Conservation (phyloP, 2,888 invertebrate species). For the Sinohyriopsis cumingii region DNA sequence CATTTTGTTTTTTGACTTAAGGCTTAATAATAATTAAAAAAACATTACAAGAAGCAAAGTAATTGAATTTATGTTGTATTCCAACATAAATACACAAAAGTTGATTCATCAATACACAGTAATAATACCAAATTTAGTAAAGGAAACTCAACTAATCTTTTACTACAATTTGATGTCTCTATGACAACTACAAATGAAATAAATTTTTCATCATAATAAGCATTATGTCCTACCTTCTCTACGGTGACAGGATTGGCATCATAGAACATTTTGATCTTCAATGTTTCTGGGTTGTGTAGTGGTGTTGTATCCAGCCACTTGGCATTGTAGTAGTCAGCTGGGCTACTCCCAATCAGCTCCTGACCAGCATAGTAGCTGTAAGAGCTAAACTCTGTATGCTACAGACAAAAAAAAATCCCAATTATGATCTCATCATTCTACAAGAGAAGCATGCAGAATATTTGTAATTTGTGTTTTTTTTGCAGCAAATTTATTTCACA, state of each 20-base stretch:
- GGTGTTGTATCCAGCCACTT: slow-evolving; percentile 81
- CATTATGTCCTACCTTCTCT: slow-evolving; percentile 35
- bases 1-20: no score
- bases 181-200: no score
- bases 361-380: slow-evolving; percentile 83
- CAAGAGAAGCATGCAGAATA: background rate
- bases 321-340: slow-evolving; percentile 83
- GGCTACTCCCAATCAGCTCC: slow-evolving; percentile 80
- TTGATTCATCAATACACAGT: no score
- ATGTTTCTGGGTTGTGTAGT: slow-evolving; percentile 44
- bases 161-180: background rate
- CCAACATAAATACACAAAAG: no score
- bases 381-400: slow-evolving; percentile 76
- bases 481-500: no score
- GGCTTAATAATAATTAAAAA: no score
- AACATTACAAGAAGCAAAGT: no score
- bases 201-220: background rate
- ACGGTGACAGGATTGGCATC: slow-evolving; percentile 37
- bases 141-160: background rate
- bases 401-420: slow-evolving; percentile 18
- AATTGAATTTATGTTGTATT: no score
- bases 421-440: background rate
- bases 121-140: background rate
- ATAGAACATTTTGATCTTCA: slow-evolving; percentile 27
- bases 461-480: background rate